Base-by-base conservation (phyloP, 2,797 vertebrate species). In the Ataeniobius toweri region DNA sequence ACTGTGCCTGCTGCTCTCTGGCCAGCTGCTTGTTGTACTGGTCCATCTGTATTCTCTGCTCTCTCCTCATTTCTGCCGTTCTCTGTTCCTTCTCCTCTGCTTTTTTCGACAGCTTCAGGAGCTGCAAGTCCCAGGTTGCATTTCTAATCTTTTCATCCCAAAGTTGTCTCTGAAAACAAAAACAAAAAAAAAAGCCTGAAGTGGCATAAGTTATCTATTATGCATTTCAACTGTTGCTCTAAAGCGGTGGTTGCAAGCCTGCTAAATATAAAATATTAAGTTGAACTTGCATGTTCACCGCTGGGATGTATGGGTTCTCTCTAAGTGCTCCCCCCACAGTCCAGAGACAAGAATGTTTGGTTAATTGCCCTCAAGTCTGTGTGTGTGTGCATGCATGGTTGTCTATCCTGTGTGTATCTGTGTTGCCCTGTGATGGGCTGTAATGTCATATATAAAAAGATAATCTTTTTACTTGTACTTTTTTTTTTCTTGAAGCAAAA, bases 1-100 rank as follows among this genome's bases (percentile, higher is more conserved):
- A 96, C 96, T 94, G 71, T 77, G 79, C 80, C 56, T 83, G 88
- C 89, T 96, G 95, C 85, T 95, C 93, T 83, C n/a, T 83, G 48
- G 94, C 92, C 89, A 96, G 91, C 83, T 93, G 92, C 88, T 73
- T 68, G 85, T 96, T 96, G 88, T 85, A 84, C 28, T 74, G 79
- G 75, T 93, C 93, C 56, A 91, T 80, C 77, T 93, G 87, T 44
- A 85, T 58, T 84, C 92, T 93, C 78, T 13, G 91, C 79, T 93
- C 86, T 80, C 89, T 94, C 71, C 85, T 92, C 79, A 89, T 68
- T 80, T 93, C 85, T 36, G 48, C 86, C 20, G n/a, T 73, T 79
- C 67, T 92, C 51, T 48, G 86, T 74, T 94, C 89, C 79, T 92
- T 85, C 58, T 91, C 87, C 78, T 91, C 88, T 3, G 84, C 90